Conservation (phyloP, 1,140 invertebrate species). For the Drosophila parvula region DNA sequence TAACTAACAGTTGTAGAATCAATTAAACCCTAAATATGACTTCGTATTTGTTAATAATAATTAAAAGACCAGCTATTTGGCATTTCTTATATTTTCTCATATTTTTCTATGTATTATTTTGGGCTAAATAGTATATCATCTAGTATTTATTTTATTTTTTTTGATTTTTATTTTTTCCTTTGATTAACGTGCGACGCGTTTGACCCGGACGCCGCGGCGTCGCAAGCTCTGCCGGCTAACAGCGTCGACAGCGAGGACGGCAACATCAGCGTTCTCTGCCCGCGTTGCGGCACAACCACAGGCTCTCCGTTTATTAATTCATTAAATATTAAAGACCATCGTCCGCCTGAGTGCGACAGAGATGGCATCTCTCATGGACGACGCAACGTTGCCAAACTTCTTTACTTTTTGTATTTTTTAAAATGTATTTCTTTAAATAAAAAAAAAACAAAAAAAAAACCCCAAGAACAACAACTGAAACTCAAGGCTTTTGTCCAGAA, state of each 20-base stretch:
- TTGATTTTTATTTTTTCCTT: not conserved
- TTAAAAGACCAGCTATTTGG: no score
- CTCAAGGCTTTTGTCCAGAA: conserved; percentile 25
- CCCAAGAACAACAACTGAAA: conserved; percentile 48
- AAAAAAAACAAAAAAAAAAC: not conserved
- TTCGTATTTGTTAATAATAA: no score
- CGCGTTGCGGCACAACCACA: conserved; percentile 19
- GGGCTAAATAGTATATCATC: no score
- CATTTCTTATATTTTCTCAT: no score
- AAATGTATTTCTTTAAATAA: conserved; percentile 5
- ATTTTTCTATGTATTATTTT: no score
- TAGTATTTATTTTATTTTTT: no score
- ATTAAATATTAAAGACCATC: conserved; percentile 72
- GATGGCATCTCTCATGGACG: conserved; percentile 2
- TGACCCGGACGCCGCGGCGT: conserved; percentile 40
- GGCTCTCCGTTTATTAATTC: conserved; percentile 63
- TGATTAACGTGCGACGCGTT: conserved; percentile 72
- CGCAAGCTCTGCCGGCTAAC: conserved; percentile 14
- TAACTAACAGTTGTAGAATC: no score
- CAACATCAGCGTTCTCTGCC: not conserved
- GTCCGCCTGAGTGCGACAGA: conserved; percentile 1
- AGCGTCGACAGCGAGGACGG: conserved; percentile 4
- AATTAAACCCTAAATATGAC: no score
- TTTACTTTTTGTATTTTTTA: conserved; percentile 26
- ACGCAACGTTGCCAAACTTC: conserved; percentile 61